Evolutionary conservation across 2,888 invertebrate species (phyloP), one percentile per base, ranked within the genome.

Genomic region (Anodontia alba): DNA sequence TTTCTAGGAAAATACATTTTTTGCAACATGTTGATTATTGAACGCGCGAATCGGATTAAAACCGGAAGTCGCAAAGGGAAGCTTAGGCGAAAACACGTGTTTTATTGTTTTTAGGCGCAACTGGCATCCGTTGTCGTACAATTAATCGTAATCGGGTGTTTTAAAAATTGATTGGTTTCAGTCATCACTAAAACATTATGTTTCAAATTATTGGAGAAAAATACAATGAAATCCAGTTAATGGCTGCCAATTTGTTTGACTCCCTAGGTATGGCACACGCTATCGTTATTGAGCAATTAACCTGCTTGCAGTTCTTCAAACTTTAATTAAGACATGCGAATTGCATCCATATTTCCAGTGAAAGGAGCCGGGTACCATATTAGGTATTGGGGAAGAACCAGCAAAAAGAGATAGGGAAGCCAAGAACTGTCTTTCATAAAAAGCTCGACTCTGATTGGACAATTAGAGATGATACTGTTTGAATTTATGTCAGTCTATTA

Each of bases 31-130:
- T 73, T 78, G 78, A 81, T 84, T 81, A 84, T 76, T 70, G 78
- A 46, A 76, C 43, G 74, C 69, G 67, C 70, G 78, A 84, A 81
- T 75, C 78, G 76, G 75, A 73, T 76, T 70, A 71, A 42, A 73
- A 84, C 80, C 84, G 84, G 84, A 84, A 84, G 72, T 78, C 29
- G 57, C 78, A 68, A 78, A 73, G 78, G 76, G 84, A 80, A 75
- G 67, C 78, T 75, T 80, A 69, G 78, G 74, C 69, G 72, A 26
- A 71, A 71, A 78, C 83, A 83, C 83, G 83, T 80, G 83, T 76
- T 83, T 69, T 73, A 62, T 76, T 62, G 42, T 70, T 29, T 54
- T 72, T 54, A 26, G 33, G 38, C 38, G 54, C 38, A 36, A 26
- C 43, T 29, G 42, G 5, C 54, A 54, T 54, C 54, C 54, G 54